Conservation (phyloP, 2,888 invertebrate species). For the Agrochola lota region DNA sequence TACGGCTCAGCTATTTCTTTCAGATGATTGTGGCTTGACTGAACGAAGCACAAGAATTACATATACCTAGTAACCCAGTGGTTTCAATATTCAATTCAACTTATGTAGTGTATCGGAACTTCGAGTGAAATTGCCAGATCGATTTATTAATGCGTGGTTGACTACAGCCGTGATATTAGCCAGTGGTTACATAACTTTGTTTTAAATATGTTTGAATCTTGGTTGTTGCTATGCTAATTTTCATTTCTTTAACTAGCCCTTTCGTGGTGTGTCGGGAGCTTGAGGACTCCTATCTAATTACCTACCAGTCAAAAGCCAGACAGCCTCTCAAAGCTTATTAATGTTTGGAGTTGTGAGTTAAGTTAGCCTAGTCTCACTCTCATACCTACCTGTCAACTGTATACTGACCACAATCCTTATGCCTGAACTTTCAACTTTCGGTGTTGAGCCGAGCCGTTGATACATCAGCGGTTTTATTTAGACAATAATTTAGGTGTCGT, state of each 20-base stretch:
- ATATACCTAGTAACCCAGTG: too few species aligned
- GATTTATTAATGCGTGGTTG: background rate
- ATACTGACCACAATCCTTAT: background rate
- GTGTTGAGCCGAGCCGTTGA: too few species aligned
- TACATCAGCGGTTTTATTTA: too few species aligned
- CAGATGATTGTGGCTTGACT: background rate
- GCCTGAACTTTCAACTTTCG: background rate
- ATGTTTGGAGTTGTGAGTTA: background rate
- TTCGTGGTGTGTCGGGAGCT: background rate
- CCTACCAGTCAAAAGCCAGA: background rate
- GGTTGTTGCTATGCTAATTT: slow-evolving; percentile 15
- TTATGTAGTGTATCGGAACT: slow-evolving; percentile 15
- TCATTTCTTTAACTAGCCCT: background rate
- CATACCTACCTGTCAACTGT: background rate
- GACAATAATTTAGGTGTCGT: too few species aligned
- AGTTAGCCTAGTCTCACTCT: background rate
- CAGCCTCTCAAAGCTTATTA: background rate
- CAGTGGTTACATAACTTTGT: slow-evolving; percentile 14
- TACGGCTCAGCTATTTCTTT: too few species aligned
- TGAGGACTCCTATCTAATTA: background rate
- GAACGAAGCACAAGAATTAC: too few species aligned
- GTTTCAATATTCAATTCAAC: slow-evolving; percentile 13
- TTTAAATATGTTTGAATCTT: slow-evolving; percentile 21
- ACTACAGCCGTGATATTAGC: slow-evolving; percentile 46
- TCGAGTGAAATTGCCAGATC: slow-evolving; percentile 20